Percentiles rank a stretch among this genome's conserved stretches.
Conservation (phyloP, 2,113 vertebrate genomes). For the Prietella phreatophila region DNA sequence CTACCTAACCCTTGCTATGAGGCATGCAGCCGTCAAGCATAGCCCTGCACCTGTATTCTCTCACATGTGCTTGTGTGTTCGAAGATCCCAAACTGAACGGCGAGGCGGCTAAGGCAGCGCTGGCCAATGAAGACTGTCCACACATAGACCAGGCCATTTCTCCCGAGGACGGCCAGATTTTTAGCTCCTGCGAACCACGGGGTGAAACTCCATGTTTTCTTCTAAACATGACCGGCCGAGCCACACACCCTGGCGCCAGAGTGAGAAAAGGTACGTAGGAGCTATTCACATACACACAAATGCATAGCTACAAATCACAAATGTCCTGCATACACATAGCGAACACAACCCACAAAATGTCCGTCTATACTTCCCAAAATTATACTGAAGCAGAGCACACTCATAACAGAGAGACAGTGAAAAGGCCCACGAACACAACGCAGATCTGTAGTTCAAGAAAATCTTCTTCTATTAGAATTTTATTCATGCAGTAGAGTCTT, state of each 20-base stretch:
- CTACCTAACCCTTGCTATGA: slow-evolving; percentile 17
- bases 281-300: slow-evolving; percentile 33
- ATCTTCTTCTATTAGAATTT: background rate
- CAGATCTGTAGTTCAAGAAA: background rate
- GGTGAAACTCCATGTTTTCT: slow-evolving; percentile 87
- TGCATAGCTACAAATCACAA: slow-evolving; percentile 11
- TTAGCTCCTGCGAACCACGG: slow-evolving; percentile 80
- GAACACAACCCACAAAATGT: background rate
- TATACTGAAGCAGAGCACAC: slow-evolving; percentile 44
- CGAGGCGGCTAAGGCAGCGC: slow-evolving; percentile 88
- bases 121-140: slow-evolving; percentile 93
- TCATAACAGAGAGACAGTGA: slow-evolving; percentile 51
- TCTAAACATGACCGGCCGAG: slow-evolving; percentile 85
- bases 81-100: slow-evolving; percentile 94
- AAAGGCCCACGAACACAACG: background rate
- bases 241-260: slow-evolving; percentile 85
- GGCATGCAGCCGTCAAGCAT: slow-evolving; percentile 28
- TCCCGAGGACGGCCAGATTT: slow-evolving; percentile 82
- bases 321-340: background rate
- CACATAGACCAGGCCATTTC: slow-evolving; percentile 93
- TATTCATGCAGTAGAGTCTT: background rate
- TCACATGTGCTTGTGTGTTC: slow-evolving; percentile 84
- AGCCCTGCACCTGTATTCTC: slow-evolving; percentile 69
- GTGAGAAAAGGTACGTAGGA: slow-evolving; percentile 91
- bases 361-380: background rate